phyloP scores from a whole-genome alignment of 53 echinoderm and acorn worm species.

The Henricia sp. region DNA sequence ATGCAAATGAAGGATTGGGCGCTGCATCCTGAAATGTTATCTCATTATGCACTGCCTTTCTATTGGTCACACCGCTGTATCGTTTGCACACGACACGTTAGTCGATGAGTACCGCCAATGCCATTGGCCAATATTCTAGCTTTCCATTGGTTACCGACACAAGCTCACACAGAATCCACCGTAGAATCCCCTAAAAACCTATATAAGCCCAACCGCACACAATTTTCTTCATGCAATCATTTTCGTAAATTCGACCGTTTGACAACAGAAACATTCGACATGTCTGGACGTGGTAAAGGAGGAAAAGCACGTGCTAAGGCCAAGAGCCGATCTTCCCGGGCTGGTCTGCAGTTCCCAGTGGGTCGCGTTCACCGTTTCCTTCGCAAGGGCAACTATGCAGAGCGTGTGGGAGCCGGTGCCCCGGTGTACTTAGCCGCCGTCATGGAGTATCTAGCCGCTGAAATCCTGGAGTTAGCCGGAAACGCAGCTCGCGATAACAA shows the following conservation, averaged over 20 bases:
- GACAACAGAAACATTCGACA: slow-evolving; percentile 13
- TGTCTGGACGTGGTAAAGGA: slow-evolving; percentile 96
- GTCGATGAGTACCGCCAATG: neutral
- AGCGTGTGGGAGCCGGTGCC: slow-evolving; percentile 82
- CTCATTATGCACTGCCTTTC: too few species aligned
- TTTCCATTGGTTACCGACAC: slow-evolving; percentile 18
- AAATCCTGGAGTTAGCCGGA: slow-evolving; percentile 92
- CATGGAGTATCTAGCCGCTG: slow-evolving; percentile 84
- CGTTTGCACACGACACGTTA: slow-evolving; percentile 47
- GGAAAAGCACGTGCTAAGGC: slow-evolving; percentile 73
- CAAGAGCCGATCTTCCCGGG: slow-evolving; percentile 74
- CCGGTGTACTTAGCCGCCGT: slow-evolving; percentile 90
- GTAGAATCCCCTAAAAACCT: neutral
- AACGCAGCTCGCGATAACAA: too few species aligned
- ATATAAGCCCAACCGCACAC: neutral
- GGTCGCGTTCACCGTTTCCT: slow-evolving; percentile 91
- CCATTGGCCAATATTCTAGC: slow-evolving; percentile 28
- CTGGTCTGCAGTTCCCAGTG: slow-evolving; percentile 90
- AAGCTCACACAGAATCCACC: slow-evolving; percentile 19
- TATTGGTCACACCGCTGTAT: slow-evolving; percentile 19
- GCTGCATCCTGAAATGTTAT: neutral
- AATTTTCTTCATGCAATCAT: neutral
- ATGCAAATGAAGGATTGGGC: slow-evolving; percentile 46
- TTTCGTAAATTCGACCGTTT: neutral
- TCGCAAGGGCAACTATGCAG: slow-evolving; percentile 86